Evolutionary conservation across 2,888 invertebrate species (phyloP).

Genomic region (Mesodorylaimus sp.): DNA sequence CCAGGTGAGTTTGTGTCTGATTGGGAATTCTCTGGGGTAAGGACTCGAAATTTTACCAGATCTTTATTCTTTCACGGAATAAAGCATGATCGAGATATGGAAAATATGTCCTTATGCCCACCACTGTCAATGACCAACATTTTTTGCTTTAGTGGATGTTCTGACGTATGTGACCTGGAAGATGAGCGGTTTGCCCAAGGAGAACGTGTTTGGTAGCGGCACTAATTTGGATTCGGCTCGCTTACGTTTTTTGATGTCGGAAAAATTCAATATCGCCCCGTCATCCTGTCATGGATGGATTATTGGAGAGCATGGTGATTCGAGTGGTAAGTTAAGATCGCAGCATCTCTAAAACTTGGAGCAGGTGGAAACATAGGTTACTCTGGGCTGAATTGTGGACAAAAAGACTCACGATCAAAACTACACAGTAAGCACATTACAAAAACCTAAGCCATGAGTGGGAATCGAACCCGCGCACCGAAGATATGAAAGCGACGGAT

Average conservation of each 20-base stretch:
- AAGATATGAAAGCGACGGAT: too few species aligned
- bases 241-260: constrained; percentile 67
- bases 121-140: too few species aligned
- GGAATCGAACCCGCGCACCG: too few species aligned
- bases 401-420: too few species aligned
- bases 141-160: constrained; percentile 49
- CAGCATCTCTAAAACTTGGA: not conserved
- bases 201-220: constrained; percentile 73
- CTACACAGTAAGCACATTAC: too few species aligned
- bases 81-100: not conserved
- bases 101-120: too few species aligned
- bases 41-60: too few species aligned
- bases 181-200: constrained; percentile 65
- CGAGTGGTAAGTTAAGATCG: constrained; percentile 44
- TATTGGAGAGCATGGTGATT: constrained; percentile 82
- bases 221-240: constrained; percentile 79
- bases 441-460: too few species aligned
- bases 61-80: too few species aligned
- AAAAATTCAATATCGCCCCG: constrained; percentile 58
- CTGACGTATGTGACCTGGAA: constrained; percentile 88
- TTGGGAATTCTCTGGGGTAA: too few species aligned
- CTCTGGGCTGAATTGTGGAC: not conserved
- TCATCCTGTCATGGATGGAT: constrained; percentile 76
- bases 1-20: constrained; percentile 39
- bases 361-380: not conserved